Conservation (phyloP, 92 coral and sea anemone species). For the Porites evermanni region DNA sequence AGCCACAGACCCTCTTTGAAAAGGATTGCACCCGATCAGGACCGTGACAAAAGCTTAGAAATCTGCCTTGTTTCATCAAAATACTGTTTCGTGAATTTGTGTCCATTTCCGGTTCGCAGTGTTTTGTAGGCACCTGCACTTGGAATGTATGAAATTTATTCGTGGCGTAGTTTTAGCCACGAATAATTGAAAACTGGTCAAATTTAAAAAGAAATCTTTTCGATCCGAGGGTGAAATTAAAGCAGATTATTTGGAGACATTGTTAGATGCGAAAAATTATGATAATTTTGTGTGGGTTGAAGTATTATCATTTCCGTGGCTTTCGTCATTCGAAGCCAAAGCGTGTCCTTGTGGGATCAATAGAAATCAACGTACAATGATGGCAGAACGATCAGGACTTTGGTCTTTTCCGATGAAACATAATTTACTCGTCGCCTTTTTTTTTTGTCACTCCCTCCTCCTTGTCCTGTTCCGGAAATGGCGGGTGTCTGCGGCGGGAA, state of each 20-base stretch:
- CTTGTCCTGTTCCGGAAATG: conserved; percentile 47
- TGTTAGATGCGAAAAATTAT: conserved; percentile 1
- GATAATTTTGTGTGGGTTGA: conserved; percentile 29
- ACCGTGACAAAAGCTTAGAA: conserved; percentile 19
- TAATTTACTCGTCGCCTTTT: background rate
- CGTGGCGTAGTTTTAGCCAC: conserved; percentile 14
- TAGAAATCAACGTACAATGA: background rate
- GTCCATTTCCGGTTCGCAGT: conserved; percentile 46
- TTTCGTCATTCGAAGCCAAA: conserved; percentile 29
- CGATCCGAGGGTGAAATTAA: background rate
- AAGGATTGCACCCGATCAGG: background rate
- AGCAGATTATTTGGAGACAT: background rate
- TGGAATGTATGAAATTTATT: conserved; percentile 39
- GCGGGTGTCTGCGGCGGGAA: conserved; percentile 51
- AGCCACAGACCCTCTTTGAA: background rate
- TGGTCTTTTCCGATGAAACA: background rate
- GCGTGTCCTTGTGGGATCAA: conserved; percentile 23
- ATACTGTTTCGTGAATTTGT: conserved; percentile 7
- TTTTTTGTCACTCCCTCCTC: background rate
- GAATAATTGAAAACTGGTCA: background rate
- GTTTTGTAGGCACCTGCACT: conserved; percentile 51
- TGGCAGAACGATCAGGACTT: background rate
- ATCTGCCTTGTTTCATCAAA: conserved; percentile 30
- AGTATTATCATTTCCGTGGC: background rate
- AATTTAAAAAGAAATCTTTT: background rate